These are phyloP conservation scores for Drosophila ochracea DNA, from an alignment of 2,888 invertebrate genomes.

Conservation along the genomic window DNA sequence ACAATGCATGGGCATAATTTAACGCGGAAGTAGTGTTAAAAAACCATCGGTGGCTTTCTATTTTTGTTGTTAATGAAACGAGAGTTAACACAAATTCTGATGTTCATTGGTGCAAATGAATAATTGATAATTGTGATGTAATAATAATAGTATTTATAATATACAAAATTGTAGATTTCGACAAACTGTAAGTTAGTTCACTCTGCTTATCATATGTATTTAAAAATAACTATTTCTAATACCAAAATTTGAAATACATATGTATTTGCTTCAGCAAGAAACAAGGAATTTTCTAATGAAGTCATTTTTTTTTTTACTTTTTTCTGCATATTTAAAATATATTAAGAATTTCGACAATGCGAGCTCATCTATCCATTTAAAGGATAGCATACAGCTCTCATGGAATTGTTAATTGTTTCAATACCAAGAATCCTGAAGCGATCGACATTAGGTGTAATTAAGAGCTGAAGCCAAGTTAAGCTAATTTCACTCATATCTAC, in stretches of 20 bases:
- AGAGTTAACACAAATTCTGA: background rate
- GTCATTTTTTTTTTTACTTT: background rate
- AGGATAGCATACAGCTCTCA: background rate
- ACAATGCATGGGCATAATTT: background rate
- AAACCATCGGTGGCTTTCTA: background rate
- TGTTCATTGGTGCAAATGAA: background rate
- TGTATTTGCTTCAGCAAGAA: background rate
- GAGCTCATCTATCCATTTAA: background rate
- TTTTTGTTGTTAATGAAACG: background rate
- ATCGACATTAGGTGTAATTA: constrained; percentile 44
- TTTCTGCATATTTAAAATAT: background rate
- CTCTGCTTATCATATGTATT: background rate
- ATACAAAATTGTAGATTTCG: background rate
- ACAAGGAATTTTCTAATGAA: background rate
- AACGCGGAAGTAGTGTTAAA: background rate
- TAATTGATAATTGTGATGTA: background rate
- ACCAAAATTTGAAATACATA: background rate
- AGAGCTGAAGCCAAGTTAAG: constrained; percentile 10
- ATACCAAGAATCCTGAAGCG: constrained; percentile 44
- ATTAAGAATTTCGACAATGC: too few relatives aligned
- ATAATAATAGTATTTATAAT: background rate
- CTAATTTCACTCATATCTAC: constrained; percentile 13
- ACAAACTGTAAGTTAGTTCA: background rate
- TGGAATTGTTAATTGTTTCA: constrained; percentile 26
- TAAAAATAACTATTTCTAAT: background rate